Evolutionary conservation across 2,113 vertebrate species (phyloP).

Genomic region (Diphyllodes magnificus): DNA sequence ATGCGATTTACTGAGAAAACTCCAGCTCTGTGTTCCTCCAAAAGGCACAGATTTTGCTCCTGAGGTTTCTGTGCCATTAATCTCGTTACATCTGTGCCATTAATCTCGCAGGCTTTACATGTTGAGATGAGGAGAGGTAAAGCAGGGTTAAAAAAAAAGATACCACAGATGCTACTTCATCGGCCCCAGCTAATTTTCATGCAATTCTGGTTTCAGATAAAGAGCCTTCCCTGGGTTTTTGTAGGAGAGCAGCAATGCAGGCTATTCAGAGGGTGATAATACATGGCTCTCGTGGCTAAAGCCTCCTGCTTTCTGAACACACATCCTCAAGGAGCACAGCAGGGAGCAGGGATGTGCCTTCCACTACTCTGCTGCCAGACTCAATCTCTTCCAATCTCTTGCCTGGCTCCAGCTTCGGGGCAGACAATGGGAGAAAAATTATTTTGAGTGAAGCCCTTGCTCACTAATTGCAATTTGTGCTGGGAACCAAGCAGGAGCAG

Average conservation of each 20-base stretch:
- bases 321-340: not conserved
- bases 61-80: not conserved
- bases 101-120: conserved; percentile 23
- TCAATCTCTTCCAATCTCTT: not conserved
- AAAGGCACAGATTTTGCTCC: not conserved
- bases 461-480: not conserved
- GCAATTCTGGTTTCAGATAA: not conserved
- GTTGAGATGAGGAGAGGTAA: not conserved
- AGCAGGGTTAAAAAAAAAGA: not conserved
- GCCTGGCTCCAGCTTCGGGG: not conserved
- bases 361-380: not conserved
- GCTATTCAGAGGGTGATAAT: not conserved
- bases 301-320: not conserved
- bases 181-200: not conserved
- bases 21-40: not conserved
- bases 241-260: not conserved
- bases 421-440: not conserved
- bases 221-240: not conserved
- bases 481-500: not conserved
- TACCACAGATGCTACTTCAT: not conserved
- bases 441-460: not conserved
- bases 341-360: not conserved
- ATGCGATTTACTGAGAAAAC: not conserved
- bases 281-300: not conserved
- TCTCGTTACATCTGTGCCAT: not conserved